Base-by-base conservation (phyloP, 2,113 vertebrate species). In the Cyanoderma ruficeps region DNA sequence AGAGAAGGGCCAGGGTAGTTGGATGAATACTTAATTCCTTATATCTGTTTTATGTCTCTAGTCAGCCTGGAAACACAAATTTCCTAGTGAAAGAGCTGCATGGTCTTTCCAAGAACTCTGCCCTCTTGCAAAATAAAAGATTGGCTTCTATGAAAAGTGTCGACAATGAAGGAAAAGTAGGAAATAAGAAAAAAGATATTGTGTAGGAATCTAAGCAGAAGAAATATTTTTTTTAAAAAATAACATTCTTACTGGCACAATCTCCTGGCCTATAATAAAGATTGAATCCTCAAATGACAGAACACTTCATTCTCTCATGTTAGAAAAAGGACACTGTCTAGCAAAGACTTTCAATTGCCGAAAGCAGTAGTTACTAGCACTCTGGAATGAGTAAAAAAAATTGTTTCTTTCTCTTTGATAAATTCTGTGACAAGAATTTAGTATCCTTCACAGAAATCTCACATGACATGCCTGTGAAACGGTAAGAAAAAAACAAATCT, bases 1-100 rank as follows among this genome's bases (percentile, higher is more conserved):
- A 92, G 85, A 90, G 83, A 61, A 93, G 56, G 60, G 47, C 64
- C 55, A n/a, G 59, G 12, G 39, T 56, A 93, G 49, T 76, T 94
- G 94, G 69, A 93, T 95, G 93, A 97, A 93, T 85, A 81, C 94
- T 85, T 97, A 93, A 93, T 94, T 96, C 86, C 42, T 93, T 94
- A 85, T 93, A 91, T 93, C 65, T 95, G 96, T 89, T 97, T 92
- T 96, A 90, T 86, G 53, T 95, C 50, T 95, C 70, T 83, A 83
- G 56, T 95, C 57, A 93, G 68, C 64, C 53, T 90, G 92, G 89
- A 93, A 92, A 76, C 80, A 83, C 82, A 83, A 44, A 93, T 97
- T 97, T 97, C 87, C 41, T 91, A 94, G 31, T 71, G 85, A 82
- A 72, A 72, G 76, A 59, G 55, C 53, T 95, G 33, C 57, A 65